phyloP scores from a whole-genome alignment of 2,113 vertebrate genomes.

The Cryptomyrus ogoouensis region DNA sequence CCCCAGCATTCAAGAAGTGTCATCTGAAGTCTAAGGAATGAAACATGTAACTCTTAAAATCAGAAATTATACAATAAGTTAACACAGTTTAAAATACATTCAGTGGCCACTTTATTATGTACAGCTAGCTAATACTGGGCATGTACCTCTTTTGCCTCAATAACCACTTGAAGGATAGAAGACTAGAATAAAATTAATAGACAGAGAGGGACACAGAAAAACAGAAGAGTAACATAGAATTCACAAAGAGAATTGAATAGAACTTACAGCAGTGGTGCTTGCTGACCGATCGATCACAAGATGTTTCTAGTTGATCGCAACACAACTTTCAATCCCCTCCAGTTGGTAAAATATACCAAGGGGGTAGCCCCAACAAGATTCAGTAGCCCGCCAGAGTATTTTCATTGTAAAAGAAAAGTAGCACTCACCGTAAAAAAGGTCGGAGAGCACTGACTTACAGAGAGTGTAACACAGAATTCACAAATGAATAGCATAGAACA shows the following conservation, averaged over 20 bases:
- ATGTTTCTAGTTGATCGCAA: not conserved
- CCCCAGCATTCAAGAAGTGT: not conserved
- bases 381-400: not conserved
- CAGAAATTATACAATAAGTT: not conserved
- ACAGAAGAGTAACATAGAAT: not conserved
- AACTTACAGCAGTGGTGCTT: not conserved
- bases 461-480: not conserved
- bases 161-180: not conserved
- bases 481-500: not conserved
- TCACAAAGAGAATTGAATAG: not conserved
- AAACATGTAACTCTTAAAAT: not conserved
- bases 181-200: not conserved
- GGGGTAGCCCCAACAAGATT: not conserved
- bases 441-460: not conserved
- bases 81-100: not conserved
- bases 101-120: not conserved
- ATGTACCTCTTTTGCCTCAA: not conserved
- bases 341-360: not conserved
- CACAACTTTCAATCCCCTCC: not conserved
- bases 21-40: not conserved
- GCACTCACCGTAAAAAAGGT: not conserved
- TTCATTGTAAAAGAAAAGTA: not conserved
- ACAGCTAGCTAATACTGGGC: not conserved
- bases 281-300: not conserved
- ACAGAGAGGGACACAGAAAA: not conserved